A percentile compares a stretch with the other conserved stretches of the same genome.
Evolutionary conservation across 1,140 invertebrate genomes (phyloP).

Genomic region (Antheraea pernyi): DNA sequence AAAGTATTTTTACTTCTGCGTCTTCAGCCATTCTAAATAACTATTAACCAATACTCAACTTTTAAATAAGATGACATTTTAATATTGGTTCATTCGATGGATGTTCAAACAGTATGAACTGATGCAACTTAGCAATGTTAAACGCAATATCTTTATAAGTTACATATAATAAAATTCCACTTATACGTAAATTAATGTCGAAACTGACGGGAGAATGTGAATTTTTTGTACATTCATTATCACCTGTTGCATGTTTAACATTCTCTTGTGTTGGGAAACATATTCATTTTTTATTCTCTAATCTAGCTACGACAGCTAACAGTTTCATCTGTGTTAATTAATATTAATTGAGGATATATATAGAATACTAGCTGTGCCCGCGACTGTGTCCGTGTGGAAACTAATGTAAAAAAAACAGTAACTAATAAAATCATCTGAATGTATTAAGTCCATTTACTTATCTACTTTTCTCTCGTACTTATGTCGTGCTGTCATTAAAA

Average conservation of each 20-base stretch:
- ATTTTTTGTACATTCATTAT: conserved; percentile 2
- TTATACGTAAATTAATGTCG: conserved; percentile 3
- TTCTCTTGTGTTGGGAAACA: neutral
- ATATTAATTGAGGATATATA: too few species aligned
- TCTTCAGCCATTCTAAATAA: neutral
- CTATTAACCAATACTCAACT: neutral
- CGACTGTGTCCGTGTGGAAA: too few species aligned
- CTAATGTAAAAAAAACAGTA: too few species aligned
- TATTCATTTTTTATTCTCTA: neutral
- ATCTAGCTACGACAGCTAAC: neutral
- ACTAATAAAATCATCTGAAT: too few species aligned
- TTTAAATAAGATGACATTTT: neutral
- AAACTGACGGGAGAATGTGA: conserved; percentile 1
- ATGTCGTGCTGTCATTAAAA: too few species aligned
- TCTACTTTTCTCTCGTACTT: too few species aligned
- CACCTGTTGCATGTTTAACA: neutral
- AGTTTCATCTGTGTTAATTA: neutral
- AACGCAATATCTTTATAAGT: neutral
- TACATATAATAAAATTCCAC: conserved; percentile 3
- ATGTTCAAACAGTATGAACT: neutral
- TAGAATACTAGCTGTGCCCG: too few species aligned
- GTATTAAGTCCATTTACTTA: too few species aligned
- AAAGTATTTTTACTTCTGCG: too few species aligned
- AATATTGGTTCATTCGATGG: neutral
- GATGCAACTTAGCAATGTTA: neutral